These are phyloP conservation scores for Micropoecilia bifurca DNA, from an alignment of 2,797 vertebrate species.

Conservation along the genomic window DNA sequence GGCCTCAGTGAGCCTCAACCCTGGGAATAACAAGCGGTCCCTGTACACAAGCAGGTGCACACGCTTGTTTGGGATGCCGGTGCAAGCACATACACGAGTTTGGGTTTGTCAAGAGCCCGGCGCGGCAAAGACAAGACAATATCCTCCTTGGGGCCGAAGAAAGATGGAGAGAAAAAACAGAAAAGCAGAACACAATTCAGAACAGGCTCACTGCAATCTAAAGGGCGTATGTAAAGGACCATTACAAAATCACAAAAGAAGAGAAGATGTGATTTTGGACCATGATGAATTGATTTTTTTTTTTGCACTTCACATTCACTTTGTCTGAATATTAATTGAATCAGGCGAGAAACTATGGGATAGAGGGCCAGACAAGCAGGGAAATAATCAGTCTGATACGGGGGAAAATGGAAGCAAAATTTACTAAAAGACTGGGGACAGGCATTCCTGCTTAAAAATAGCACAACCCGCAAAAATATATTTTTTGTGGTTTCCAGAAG, in stretches of 20 bases:
- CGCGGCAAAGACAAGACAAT: conserved; percentile 63
- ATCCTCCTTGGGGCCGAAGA: conserved; percentile 58
- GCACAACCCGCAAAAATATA: conserved; percentile 75
- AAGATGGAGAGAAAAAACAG: conserved; percentile 36
- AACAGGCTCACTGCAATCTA: conserved; percentile 41
- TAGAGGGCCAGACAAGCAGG: conserved; percentile 51
- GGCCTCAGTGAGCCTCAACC: conserved; percentile 73
- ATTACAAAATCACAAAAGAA: conserved; percentile 60
- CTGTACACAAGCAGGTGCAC: conserved; percentile 58
- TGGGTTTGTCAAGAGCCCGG: conserved; percentile 52
- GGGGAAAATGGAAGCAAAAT: conserved; percentile 31
- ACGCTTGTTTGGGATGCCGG: conserved; percentile 40
- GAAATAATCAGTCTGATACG: conserved; percentile 61
- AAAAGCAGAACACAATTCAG: conserved; percentile 46
- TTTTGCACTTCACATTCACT: conserved; percentile 70
- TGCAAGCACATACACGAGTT: conserved; percentile 56
- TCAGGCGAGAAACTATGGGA: conserved; percentile 56
- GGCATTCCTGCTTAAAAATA: conserved; percentile 77
- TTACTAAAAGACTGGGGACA: conserved; percentile 72
- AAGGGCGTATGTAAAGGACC: conserved; percentile 55
- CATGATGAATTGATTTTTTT: conserved; percentile 81
- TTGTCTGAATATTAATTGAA: conserved; percentile 77
- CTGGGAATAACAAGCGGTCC: conserved; percentile 81
- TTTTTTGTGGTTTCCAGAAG: conserved; percentile 58
- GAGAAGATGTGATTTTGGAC: conserved; percentile 67